Evolutionary conservation across 2,888 invertebrate species (phyloP).

Genomic region (Drosophila birchii): DNA sequence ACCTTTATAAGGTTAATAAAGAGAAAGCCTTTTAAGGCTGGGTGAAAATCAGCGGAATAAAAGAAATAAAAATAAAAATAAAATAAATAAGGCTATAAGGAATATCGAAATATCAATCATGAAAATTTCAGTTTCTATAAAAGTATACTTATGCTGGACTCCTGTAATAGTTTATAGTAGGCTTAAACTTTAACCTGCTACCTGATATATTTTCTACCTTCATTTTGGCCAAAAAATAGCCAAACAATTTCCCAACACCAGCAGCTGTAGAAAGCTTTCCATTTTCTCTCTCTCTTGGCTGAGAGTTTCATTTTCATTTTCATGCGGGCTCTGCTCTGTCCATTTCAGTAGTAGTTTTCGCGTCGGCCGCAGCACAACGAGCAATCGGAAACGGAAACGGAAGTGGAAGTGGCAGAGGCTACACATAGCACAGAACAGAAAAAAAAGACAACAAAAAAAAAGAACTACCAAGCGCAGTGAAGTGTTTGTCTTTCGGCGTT

Average conservation of each 20-base stretch:
- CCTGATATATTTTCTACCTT: not conserved
- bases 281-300: conserved; percentile 24
- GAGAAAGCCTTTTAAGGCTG: no score
- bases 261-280: conserved; percentile 15
- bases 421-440: conserved; percentile 20
- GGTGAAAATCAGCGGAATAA: not conserved
- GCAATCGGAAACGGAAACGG: conserved; percentile 29
- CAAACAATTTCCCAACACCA: conserved; percentile 16
- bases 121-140: no score
- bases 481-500: conserved; percentile 65
- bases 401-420: conserved; percentile 34
- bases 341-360: conserved; percentile 77
- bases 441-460: conserved; percentile 1
- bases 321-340: conserved; percentile 5
- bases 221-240: conserved; percentile 8
- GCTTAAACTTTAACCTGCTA: not conserved
- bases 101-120: no score
- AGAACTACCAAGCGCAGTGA: conserved; percentile 55
- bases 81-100: not conserved
- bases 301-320: conserved; percentile 26
- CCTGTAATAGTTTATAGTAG: not conserved
- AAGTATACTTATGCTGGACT: not conserved
- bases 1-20: not conserved
- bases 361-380: conserved; percentile 77
- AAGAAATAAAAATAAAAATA: not conserved